phyloP scores from a whole-genome alignment of 64 coral and sea anemone genomes.

The Trachythela sp. region DNA sequence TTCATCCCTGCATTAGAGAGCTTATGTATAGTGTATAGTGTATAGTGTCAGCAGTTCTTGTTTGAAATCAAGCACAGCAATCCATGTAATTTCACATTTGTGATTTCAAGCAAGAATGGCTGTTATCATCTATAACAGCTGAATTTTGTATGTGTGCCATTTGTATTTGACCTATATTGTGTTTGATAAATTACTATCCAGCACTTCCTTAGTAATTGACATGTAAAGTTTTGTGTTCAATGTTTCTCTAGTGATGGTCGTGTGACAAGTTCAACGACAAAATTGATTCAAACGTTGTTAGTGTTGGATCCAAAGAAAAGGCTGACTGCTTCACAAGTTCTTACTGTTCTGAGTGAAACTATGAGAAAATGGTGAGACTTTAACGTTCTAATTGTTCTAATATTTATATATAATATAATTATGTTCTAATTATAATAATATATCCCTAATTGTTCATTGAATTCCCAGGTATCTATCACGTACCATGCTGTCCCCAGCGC shows the following conservation, averaged over 20 bases:
- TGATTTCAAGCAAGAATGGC: too few relatives aligned
- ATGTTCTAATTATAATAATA: too few relatives aligned
- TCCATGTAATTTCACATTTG: too few relatives aligned
- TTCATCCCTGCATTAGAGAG: too few relatives aligned
- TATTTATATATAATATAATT: not conserved
- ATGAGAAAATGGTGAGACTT: slow-evolving; percentile 77
- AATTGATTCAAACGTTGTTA: slow-evolving; percentile 70
- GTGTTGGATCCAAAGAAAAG: slow-evolving; percentile 83
- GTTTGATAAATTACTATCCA: not conserved
- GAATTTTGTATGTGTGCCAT: too few relatives aligned
- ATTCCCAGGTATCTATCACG: slow-evolving; percentile 67
- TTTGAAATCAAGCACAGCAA: too few relatives aligned
- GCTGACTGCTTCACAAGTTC: slow-evolving; percentile 69
- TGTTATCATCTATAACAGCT: too few relatives aligned
- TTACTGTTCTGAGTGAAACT: slow-evolving; percentile 67
- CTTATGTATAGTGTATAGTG: too few relatives aligned
- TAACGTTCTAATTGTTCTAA: not conserved
- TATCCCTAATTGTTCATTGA: not conserved
- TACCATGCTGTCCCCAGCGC: slow-evolving; percentile 58
- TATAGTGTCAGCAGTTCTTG: too few relatives aligned
- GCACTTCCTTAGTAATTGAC: not conserved
- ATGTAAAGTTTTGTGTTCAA: not conserved
- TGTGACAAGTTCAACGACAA: slow-evolving; percentile 82
- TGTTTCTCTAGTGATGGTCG: slow-evolving; percentile 73
- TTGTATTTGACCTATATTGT: too few relatives aligned